These are phyloP conservation scores for Mesochorus sp. DNA, from an alignment of 2,888 invertebrate genomes.

Conservation along the genomic window DNA sequence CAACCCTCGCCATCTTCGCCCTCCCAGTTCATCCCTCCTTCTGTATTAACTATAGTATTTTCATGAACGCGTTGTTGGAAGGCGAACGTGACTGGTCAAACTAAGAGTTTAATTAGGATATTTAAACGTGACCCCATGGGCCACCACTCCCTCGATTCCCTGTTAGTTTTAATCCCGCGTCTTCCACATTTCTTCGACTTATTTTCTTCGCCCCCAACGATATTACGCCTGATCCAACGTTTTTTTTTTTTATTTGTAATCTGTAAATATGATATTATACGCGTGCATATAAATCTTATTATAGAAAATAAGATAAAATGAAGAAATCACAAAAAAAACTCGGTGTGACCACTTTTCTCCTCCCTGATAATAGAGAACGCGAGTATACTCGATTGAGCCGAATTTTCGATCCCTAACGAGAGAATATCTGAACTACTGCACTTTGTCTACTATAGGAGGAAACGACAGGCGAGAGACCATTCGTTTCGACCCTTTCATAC, in stretches of 20 bases:
- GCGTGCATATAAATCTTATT: slow-evolving; percentile 2
- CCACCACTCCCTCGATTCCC: neutral
- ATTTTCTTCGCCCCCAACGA: slow-evolving; percentile 18
- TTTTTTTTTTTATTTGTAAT: slow-evolving; percentile 25
- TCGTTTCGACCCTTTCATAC: slow-evolving; percentile 26
- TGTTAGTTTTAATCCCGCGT: slow-evolving; percentile 2
- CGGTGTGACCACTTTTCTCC: neutral
- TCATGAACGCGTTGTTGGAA: slow-evolving; percentile 21
- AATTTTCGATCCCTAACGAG: slow-evolving; percentile 35
- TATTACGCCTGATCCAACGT: slow-evolving; percentile 18
- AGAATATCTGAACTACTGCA: slow-evolving; percentile 48
- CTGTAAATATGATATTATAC: neutral
- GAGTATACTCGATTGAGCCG: slow-evolving; percentile 14
- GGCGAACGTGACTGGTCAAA: slow-evolving; percentile 64
- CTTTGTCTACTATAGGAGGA: slow-evolving; percentile 38
- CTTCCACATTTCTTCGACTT: slow-evolving; percentile 22
- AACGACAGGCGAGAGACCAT: slow-evolving; percentile 26
- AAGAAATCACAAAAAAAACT: neutral
- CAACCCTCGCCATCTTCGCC: slow-evolving; percentile 27
- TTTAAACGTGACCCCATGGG: slow-evolving; percentile 49
- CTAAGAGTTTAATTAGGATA: slow-evolving; percentile 66
- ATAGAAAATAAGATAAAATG: neutral
- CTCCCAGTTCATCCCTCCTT: slow-evolving; percentile 45
- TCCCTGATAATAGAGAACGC: neutral
- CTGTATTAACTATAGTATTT: slow-evolving; percentile 6